Evolutionary conservation across 2,888 invertebrate genomes (phyloP).

Genomic region (Troilus luridus): DNA sequence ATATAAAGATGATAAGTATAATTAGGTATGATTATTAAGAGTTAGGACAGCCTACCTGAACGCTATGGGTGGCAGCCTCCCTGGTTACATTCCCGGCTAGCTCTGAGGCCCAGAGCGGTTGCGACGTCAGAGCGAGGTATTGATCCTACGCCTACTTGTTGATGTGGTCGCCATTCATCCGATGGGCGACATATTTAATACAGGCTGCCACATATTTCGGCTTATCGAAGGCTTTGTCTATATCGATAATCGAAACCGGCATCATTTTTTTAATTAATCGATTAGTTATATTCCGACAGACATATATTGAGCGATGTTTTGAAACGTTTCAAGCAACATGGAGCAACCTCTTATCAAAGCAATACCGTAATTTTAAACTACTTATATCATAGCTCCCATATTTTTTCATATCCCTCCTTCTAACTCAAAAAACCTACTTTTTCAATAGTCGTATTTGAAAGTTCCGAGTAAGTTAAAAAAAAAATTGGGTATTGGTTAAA

Average conservation of each 20-base stretch:
- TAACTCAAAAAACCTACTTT: too few relatives aligned
- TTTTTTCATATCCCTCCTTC: too few relatives aligned
- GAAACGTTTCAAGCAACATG: neutral
- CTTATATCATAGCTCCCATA: too few relatives aligned
- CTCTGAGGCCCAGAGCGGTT: neutral
- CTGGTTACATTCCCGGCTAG: conserved; percentile 46
- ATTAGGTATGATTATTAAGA: neutral
- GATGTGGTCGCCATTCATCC: conserved; percentile 50
- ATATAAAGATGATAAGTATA: neutral
- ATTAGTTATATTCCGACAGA: neutral
- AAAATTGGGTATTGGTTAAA: too few relatives aligned
- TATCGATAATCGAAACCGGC: neutral
- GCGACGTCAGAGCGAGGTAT: conserved; percentile 25
- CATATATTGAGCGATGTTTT: neutral
- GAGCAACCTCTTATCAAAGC: neutral
- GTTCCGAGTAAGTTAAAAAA: too few relatives aligned
- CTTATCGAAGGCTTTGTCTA: neutral
- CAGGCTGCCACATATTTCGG: neutral
- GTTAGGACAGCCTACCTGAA: neutral
- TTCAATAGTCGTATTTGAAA: too few relatives aligned
- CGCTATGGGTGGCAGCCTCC: conserved; percentile 35
- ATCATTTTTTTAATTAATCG: neutral
- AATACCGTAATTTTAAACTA: too few relatives aligned
- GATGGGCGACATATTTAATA: conserved; percentile 13
- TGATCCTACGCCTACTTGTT: conserved; percentile 48